Conservation (phyloP, 2,797 vertebrate species). For the Acridotheres tristis region DNA sequence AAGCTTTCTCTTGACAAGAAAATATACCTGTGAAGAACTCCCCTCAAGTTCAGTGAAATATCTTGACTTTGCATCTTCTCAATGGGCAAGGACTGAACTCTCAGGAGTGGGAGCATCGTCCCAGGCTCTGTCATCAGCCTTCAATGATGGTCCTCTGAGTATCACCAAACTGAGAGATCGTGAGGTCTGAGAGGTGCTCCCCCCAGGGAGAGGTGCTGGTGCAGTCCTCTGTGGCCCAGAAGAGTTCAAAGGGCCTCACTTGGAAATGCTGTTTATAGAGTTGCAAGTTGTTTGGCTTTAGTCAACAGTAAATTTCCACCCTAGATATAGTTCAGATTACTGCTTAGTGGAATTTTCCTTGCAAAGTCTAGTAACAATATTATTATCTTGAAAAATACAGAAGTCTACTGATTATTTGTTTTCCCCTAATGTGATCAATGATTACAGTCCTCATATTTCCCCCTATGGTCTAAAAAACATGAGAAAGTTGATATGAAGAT, state of each 20-base stretch:
- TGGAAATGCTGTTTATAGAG: not conserved
- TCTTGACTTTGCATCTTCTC: not conserved
- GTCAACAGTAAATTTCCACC: not conserved
- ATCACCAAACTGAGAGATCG: accelerated
- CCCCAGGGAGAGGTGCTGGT: not conserved
- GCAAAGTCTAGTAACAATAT: not conserved
- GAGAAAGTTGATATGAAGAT: not conserved
- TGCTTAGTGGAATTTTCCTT: not conserved
- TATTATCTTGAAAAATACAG: not conserved
- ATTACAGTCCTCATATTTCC: not conserved
- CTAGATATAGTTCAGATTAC: accelerated
- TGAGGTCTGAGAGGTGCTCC: not conserved
- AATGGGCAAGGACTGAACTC: not conserved
- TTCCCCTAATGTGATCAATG: not conserved
- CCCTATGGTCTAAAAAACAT: accelerated
- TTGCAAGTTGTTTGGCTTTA: not conserved
- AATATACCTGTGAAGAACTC: not conserved
- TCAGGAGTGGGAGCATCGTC: accelerated
- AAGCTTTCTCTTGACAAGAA: not conserved
- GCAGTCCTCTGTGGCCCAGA: not conserved
- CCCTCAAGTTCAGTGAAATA: not conserved
- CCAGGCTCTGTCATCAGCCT: not conserved
- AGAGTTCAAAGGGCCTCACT: not conserved
- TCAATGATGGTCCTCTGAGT: not conserved
- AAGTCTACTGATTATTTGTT: not conserved